These are phyloP conservation scores for Paragorgia papillata DNA, from an alignment of 92 coral and sea anemone species.

Conservation along the genomic window DNA sequence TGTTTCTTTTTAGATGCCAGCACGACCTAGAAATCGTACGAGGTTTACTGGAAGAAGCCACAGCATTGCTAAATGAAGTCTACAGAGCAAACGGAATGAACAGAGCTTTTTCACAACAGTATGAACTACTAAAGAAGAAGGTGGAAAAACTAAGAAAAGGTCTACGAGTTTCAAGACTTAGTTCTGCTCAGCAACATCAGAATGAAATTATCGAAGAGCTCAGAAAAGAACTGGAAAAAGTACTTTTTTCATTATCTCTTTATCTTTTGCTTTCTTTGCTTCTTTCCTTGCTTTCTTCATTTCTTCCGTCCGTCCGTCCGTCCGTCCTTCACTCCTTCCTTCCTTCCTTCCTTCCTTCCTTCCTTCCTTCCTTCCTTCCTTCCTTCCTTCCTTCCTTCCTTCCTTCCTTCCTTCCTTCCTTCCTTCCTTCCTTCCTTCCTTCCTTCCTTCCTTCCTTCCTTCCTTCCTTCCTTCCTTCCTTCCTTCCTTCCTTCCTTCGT, in stretches of 20 bases:
- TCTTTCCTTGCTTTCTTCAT: not conserved
- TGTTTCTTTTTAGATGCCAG: conserved; percentile 18
- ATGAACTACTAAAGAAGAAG: conserved; percentile 72
- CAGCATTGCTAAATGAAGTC: conserved; percentile 66
- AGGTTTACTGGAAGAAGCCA: conserved; percentile 54
- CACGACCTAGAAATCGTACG: conserved; percentile 18
- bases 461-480: not conserved
- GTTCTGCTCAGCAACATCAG: conserved; percentile 63
- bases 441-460: not conserved
- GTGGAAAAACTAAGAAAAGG: conserved; percentile 73
- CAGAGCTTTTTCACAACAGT: conserved; percentile 63
- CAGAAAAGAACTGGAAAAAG: conserved; percentile 75
- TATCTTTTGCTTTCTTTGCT: not conserved
- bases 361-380: not conserved
- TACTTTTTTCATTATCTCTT: not conserved
- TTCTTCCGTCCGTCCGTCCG: not conserved
- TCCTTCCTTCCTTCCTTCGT: not conserved
- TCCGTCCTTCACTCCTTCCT: not conserved
- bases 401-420: not conserved
- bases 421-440: not conserved
- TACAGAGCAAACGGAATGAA: conserved; percentile 78
- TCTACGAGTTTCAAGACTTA: conserved; percentile 57
- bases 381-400: not conserved
- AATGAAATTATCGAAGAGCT: conserved; percentile 75
- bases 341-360: not conserved